Evolutionary conservation across 2,888 invertebrate genomes (phyloP), one percentile per base, ranked within the genome.

Genomic region (Archips crataeganus): DNA sequence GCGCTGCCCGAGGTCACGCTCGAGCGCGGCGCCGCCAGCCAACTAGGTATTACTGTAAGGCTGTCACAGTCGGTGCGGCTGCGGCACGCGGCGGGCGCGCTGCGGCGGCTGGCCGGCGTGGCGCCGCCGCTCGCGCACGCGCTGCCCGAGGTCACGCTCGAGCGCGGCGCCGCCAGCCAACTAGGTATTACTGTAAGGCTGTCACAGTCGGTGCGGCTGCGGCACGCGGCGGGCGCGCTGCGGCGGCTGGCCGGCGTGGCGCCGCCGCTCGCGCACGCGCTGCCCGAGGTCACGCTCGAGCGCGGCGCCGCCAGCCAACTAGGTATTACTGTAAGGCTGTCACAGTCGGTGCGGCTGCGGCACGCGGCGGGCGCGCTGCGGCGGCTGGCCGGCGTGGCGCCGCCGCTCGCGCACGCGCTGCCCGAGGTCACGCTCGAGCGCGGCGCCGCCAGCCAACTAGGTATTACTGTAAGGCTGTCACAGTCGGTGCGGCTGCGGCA

Each of bases 11-110:
- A 99, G 89, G 93, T 98, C 80, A 96, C 97, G 70, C 95, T 98
- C 75, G 96, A 97, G 82, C 95, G 98, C 32, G 98, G 98, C 85
- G 96, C 96, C 67, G 95, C 97, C 80, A 97, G 98, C 13, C 98
- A 98, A 86, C 95, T 99, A 64, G 94, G 94, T 93, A 45, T n/a
- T n/a, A n/a, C n/a, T n/a, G n/a, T n/a, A n/a, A n/a, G n/a, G n/a
- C n/a, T n/a, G n/a, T n/a, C n/a, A n/a, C n/a, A 99, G 92, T 98
- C 98, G 88, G 96, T 98, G 80, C 97, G 97, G 5, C 95, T 98
- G 76, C 96, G 97, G 81, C 95, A 95, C 76, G 97, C 97, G 96
- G 97, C 78, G 79, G 98, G 97, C 87, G 96, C 99, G 75, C 96
- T 98, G 84, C 96, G 97, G 13, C 95, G 99, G 36, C 95, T 99